Evolutionary conservation across 2,797 vertebrate species (phyloP), one percentile per base, ranked within the genome.

Genomic region (Platyrinchus mystaceus): DNA sequence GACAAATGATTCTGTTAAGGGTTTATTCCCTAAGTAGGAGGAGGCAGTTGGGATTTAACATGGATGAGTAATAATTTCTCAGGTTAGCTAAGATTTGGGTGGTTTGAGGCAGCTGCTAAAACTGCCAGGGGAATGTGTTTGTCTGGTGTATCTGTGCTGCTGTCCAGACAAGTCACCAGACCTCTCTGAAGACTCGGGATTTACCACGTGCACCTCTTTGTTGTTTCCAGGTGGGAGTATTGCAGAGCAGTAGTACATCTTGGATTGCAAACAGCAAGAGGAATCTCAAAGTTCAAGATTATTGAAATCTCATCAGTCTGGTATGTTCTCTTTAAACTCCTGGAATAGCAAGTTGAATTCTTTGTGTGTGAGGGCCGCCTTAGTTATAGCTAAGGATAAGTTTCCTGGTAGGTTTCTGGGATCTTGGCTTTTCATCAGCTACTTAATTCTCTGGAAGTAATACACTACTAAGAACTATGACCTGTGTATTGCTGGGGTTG

Each of bases 151-250:
- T 69, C 56, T 67, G 36, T 64, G 10, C 21, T 63, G 52, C 87
- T 86, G 36, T 75, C 36, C 76, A 86, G 76, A 47, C 62, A 75
- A 19, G 68, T 87, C 30, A 41, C 18, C 50, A 44, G 46, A 32
- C 19, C 22, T 37, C 34, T 77, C 79, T 68, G 41, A 56, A 75
- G 58, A 62, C 34, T 23, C 14, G 26, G 32, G 66, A 14, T 79
- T 96, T 85, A 92, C 75, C 43, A 46, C 9, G 1, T 84, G 73
- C 47, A 26, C 59, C 32, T 78, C 56, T 81, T 39, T 93, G 62
- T 91, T 95, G 41, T 88, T 96, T 95, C 73, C 92, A 95, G 96
- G 69, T 84, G 76, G 70, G 82, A 60, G 93, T 84, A 32, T 55
- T 88, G 50, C 64, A n/a, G 41, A 62, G 66, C 69, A 28, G 30